Conservation (phyloP, 2,888 invertebrate species). For the Geophilus truncorum region DNA sequence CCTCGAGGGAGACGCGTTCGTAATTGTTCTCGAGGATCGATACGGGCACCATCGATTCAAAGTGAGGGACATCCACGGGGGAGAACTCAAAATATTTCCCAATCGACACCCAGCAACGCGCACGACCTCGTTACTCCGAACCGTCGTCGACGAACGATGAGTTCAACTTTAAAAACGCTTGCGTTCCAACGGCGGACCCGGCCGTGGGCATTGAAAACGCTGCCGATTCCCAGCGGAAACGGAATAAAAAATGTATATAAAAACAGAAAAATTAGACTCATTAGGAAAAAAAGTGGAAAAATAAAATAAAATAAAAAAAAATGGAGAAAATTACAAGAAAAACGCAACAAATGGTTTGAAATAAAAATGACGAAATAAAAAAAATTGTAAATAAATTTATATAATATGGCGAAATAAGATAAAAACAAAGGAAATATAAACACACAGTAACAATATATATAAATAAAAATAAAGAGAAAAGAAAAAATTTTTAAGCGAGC, state of each 20-base stretch:
- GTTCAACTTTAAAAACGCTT: conserved; percentile 2
- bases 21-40: conserved; percentile 4
- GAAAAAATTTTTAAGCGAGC: neutral
- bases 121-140: neutral
- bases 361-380: no score
- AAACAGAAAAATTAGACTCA: no score
- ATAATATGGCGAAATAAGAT: no score
- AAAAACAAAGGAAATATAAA: no score
- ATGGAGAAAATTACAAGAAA: no score
- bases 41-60: neutral
- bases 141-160: no score
- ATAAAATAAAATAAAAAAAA: neutral
- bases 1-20: conserved; percentile 10
- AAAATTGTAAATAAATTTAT: no score
- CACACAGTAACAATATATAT: no score
- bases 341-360: neutral
- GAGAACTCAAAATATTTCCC: conserved; percentile 10
- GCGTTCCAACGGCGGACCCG: neutral
- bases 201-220: neutral
- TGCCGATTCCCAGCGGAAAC: neutral
- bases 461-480: neutral
- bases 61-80: conserved; percentile 4
- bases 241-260: neutral
- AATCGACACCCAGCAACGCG: conserved; percentile 10
- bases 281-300: neutral